Evolutionary conservation across 2,888 invertebrate genomes (phyloP).

Genomic region (Vesta saturnalis): DNA sequence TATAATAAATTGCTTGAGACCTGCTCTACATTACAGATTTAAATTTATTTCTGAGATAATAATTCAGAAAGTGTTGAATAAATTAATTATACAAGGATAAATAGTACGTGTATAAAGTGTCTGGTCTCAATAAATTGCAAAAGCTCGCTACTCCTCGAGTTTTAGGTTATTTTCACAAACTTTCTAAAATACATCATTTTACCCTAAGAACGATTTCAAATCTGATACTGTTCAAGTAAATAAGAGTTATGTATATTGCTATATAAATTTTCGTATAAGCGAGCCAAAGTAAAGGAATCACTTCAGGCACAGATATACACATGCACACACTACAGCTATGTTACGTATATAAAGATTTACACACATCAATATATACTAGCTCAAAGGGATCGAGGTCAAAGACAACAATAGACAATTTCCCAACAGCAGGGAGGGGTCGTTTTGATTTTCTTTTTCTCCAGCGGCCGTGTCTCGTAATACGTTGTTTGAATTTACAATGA

Average conservation of each 20-base stretch:
- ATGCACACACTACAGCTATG: slow-evolving; percentile 21
- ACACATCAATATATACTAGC: slow-evolving; percentile 27
- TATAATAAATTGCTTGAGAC: background rate
- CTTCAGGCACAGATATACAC: slow-evolving; percentile 45
- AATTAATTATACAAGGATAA: slow-evolving; percentile 20
- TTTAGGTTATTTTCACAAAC: slow-evolving; percentile 5
- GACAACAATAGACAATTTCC: slow-evolving; percentile 57
- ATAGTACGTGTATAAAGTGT: slow-evolving; percentile 3
- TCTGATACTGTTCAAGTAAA: slow-evolving; percentile 52
- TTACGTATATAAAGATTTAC: slow-evolving; percentile 24
- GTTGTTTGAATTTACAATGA: slow-evolving; percentile 53
- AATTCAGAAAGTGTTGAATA: slow-evolving; percentile 9
- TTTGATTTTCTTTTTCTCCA: slow-evolving; percentile 51
- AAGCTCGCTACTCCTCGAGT: slow-evolving; percentile 10
- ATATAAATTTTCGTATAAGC: slow-evolving; percentile 54
- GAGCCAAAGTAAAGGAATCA: slow-evolving; percentile 48
- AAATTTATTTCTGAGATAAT: slow-evolving; percentile 16
- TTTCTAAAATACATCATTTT: slow-evolving; percentile 31
- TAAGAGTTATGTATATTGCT: slow-evolving; percentile 57
- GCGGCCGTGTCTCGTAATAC: slow-evolving; percentile 50
- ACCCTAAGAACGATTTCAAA: slow-evolving; percentile 38
- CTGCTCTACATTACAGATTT: slow-evolving; percentile 10
- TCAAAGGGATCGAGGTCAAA: slow-evolving; percentile 55
- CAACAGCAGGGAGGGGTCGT: slow-evolving; percentile 47
- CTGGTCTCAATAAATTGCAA: slow-evolving; percentile 17